phyloP scores from a whole-genome alignment of 2,797 vertebrate genomes.

The Poeciliopsis turneri region DNA sequence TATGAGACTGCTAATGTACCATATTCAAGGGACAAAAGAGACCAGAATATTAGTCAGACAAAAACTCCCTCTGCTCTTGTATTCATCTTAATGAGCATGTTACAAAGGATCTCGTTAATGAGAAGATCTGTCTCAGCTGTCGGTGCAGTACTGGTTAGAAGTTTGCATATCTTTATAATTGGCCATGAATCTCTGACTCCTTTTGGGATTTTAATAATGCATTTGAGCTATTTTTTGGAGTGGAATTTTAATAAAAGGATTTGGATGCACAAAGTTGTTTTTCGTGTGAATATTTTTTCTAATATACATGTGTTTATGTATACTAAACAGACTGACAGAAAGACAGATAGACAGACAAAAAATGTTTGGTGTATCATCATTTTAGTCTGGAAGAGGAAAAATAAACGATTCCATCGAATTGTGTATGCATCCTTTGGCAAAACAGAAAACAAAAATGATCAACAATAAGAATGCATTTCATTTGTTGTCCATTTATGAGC shows the following conservation, averaged over 20 bases:
- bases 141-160: background rate
- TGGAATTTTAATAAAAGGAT: background rate
- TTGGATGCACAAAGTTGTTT: background rate
- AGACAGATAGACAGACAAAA: background rate
- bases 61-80: conserved; percentile 25
- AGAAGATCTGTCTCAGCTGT: conserved; percentile 21
- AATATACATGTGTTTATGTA: background rate
- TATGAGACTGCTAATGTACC: conserved; percentile 13
- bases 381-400: background rate
- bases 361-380: background rate
- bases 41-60: conserved; percentile 9
- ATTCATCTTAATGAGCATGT: conserved; percentile 36
- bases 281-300: background rate
- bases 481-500: background rate
- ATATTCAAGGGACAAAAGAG: conserved; percentile 34
- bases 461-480: background rate
- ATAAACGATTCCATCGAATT: background rate
- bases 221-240: background rate
- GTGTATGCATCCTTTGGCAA: background rate
- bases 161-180: conserved; percentile 4
- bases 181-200: background rate
- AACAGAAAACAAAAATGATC: background rate
- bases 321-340: background rate
- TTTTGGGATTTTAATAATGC: conserved; percentile 1
- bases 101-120: conserved; percentile 42